phyloP scores from a whole-genome alignment of 1,140 invertebrate genomes.

The Andrena cerasifolii region DNA sequence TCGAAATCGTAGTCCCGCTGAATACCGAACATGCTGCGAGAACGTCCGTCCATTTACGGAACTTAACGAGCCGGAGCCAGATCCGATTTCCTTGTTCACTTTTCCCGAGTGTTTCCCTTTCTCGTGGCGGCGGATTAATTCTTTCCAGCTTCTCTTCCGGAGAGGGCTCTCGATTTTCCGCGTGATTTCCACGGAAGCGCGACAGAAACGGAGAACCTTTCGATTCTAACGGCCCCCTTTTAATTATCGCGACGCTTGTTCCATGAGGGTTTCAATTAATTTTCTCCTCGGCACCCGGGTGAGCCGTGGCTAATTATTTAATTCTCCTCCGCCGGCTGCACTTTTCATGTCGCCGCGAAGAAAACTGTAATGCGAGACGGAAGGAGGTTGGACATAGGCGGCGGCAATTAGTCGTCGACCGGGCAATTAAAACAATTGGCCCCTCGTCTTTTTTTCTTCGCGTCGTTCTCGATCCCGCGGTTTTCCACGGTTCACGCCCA shows the following conservation, averaged over 20 bases:
- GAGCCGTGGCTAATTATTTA: conserved; percentile 34
- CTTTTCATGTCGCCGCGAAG: background rate
- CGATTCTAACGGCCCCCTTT: conserved; percentile 15
- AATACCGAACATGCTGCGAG: too few species aligned
- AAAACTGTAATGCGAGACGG: background rate
- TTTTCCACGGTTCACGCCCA: background rate
- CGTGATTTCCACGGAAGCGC: conserved; percentile 8
- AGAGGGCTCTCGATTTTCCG: conserved; percentile 39
- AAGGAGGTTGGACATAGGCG: background rate
- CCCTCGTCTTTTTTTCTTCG: background rate
- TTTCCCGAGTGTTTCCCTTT: conserved; percentile 14
- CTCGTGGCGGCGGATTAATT: conserved; percentile 3
- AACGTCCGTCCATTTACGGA: background rate
- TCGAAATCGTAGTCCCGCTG: too few species aligned
- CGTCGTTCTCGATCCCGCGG: background rate
- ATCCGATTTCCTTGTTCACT: conserved; percentile 32
- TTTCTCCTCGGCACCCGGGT: background rate
- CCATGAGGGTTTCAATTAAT: conserved; percentile 40
- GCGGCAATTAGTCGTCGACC: conserved; percentile 13
- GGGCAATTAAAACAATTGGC: conserved; percentile 33
- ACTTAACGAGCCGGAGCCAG: background rate
- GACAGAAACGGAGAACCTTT: background rate
- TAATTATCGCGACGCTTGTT: conserved; percentile 27
- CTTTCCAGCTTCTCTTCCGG: background rate
- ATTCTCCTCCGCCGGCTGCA: conserved; percentile 4